Percentiles rank a stretch among this genome's conserved stretches.
Evolutionary conservation across 1,140 invertebrate species (phyloP).

Genomic region (Halesus radiatus): DNA sequence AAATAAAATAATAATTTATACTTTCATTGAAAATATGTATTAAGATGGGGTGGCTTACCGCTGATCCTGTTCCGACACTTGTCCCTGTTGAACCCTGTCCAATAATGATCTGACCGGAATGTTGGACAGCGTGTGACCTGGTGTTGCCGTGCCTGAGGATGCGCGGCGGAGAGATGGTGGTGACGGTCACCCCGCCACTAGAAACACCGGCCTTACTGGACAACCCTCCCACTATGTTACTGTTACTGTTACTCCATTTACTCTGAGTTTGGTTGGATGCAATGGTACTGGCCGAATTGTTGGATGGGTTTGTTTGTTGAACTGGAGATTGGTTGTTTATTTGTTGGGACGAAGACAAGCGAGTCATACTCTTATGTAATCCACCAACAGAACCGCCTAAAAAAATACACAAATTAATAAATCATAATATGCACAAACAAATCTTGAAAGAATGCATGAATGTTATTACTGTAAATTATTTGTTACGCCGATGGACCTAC

Average conservation of each 20-base stretch:
- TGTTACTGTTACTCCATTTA: conserved; percentile 65
- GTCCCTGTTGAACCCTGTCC: conserved; percentile 43
- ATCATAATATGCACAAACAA: too few species aligned
- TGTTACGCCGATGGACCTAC: too few species aligned
- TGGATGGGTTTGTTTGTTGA: conserved; percentile 59
- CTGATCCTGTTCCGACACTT: conserved; percentile 43
- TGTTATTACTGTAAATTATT: too few species aligned
- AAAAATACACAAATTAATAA: background rate
- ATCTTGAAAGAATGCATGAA: too few species aligned
- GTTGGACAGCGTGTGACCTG: conserved; percentile 46
- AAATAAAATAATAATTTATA: too few species aligned
- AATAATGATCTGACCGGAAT: conserved; percentile 55
- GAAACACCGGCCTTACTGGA: conserved; percentile 61
- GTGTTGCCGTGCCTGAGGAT: conserved; percentile 62
- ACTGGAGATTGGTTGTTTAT: conserved; percentile 69
- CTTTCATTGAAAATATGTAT: background rate
- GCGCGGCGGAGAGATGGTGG: conserved; percentile 71
- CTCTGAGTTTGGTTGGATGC: conserved; percentile 64
- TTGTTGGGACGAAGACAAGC: conserved; percentile 81
- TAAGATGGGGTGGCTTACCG: conserved; percentile 34
- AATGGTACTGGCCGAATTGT: conserved; percentile 63
- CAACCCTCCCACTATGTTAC: conserved; percentile 30
- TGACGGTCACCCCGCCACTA: conserved; percentile 77
- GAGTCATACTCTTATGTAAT: conserved; percentile 87
- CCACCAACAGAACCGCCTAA: conserved; percentile 79